Base-by-base conservation (phyloP, 2,888 invertebrate species). In the Xestobium rufovillosum region DNA sequence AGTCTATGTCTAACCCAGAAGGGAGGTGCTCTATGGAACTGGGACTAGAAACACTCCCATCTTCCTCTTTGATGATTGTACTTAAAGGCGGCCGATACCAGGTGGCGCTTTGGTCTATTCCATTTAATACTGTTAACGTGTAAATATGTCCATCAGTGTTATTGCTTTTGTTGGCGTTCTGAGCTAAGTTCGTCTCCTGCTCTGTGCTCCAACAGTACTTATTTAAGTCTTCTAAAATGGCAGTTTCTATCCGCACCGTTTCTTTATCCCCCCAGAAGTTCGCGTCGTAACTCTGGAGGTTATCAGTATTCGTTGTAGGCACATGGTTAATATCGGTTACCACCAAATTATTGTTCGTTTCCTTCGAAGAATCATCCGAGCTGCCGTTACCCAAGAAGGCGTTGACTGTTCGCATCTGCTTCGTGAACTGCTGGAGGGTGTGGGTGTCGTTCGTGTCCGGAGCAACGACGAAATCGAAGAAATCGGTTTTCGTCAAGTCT, bases 391-490 rank as follows among this genome's bases (percentile, higher is more conserved):
- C 75, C 63, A 78, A 68, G 66, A 75, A 79, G 51, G 77, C 76
- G 65, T 77, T 78, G 44, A 78, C 76, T 45, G 74, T 75, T 47
- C 78, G 73, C 75, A 78, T 77, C 60, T 78, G 77, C 61, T 77
- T 75, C 57, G 76, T 74, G 61, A 76, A 77, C 57, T 78, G 78
- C 26, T 71, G 65, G 38, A 70, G 64, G 29, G 65, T 63, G 16
- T 71, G 71, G 31, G 77, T 75, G 65, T 80, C 80, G 57, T 76
- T 77, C 56, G 83, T 75, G 55, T 83, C 83, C 41, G 85, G 83
- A 30, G 84, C 82, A 35, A 85, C 84, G 44, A 87, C 87, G 68
- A 87, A 86, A 69, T 88, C 87, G 69, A 88, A 88, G 72, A 87
- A 87, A 70, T 87, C 87, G 51, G 86, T 83, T 69, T 87, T 86